Conservation (phyloP, 2,888 invertebrate species). For the Calameuta idolon region DNA sequence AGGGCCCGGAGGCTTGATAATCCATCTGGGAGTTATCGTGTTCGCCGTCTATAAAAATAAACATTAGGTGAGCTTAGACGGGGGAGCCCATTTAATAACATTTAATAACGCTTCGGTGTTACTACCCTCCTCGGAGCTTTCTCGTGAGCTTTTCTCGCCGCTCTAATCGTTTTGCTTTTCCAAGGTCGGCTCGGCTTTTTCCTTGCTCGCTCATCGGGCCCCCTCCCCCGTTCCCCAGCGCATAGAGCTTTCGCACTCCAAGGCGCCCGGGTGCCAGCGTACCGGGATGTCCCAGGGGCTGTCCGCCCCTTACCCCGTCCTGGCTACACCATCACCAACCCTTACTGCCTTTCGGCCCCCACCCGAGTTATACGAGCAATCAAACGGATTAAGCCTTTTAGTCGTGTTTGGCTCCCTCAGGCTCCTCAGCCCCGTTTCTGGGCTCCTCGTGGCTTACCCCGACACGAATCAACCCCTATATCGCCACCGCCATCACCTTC, state of each 20-base stretch:
- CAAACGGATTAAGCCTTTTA: constrained; percentile 48
- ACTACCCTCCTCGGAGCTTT: no score
- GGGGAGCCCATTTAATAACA: constrained; percentile 47
- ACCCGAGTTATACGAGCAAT: constrained; percentile 36
- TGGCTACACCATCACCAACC: no score
- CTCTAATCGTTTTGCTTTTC: no score
- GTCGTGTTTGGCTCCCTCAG: constrained; percentile 15
- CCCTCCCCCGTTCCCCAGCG: no score
- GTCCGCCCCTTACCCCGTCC: not conserved
- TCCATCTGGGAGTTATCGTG: constrained; percentile 47
- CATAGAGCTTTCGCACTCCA: no score
- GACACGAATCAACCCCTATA: no score
- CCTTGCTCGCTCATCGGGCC: no score
- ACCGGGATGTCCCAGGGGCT: constrained; percentile 29
- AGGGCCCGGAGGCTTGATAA: constrained; percentile 34
- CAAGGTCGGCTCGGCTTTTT: no score
- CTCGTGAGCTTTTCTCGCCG: no score
- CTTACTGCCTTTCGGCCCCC: no score
- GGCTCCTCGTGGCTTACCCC: no score
- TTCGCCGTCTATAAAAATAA: constrained; percentile 53
- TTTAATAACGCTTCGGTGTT: constrained; percentile 40
- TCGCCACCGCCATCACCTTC: no score
- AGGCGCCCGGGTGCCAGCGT: constrained; percentile 33
- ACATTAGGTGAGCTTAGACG: constrained; percentile 44
- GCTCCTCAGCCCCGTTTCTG: not conserved